Conservation (phyloP, 2,888 invertebrate genomes). For the Scotopteryx bipunctaria region DNA sequence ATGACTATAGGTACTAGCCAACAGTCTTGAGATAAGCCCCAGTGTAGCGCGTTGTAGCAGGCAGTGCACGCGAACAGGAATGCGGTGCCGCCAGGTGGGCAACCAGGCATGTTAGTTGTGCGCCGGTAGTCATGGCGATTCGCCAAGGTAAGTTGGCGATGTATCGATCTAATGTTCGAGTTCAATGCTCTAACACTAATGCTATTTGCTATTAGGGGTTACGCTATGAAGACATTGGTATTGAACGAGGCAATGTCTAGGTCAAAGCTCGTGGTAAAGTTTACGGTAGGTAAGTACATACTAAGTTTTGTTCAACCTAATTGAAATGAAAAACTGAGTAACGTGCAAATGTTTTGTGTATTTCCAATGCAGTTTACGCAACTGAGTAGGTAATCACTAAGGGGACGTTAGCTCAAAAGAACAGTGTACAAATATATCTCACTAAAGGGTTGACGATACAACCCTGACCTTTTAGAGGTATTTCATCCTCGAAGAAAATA, state of each 20-base stretch:
- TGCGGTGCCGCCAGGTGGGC: conserved; percentile 22
- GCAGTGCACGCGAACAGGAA: not conserved
- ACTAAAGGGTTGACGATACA: conserved; percentile 27
- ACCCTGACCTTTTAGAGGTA: conserved; percentile 27
- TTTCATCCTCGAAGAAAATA: conserved; percentile 33
- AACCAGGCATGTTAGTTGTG: conserved; percentile 46
- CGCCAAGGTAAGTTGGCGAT: conserved; percentile 45
- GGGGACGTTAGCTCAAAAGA: conserved; percentile 56
- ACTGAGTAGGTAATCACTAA: conserved; percentile 56
- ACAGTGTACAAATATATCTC: conserved; percentile 45
- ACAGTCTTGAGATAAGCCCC: conserved; percentile 5
- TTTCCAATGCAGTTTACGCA: conserved; percentile 71
- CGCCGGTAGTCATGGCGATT: conserved; percentile 64
- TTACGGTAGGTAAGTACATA: conserved; percentile 3
- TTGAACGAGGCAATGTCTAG: conserved; percentile 41
- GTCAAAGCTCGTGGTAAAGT: conserved; percentile 38
- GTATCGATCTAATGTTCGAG: conserved; percentile 55
- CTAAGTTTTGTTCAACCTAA: conserved; percentile 15
- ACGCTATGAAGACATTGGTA: conserved; percentile 25
- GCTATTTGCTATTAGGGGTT: conserved; percentile 34
- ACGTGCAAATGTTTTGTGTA: conserved; percentile 76
- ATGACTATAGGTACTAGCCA: too few species aligned
- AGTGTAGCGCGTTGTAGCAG: not conserved
- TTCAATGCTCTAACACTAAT: conserved; percentile 44
- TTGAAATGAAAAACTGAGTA: conserved; percentile 73